These are phyloP conservation scores for Notothenia coriiceps DNA, from an alignment of 2,113 vertebrate genomes.

Conservation along the genomic window DNA sequence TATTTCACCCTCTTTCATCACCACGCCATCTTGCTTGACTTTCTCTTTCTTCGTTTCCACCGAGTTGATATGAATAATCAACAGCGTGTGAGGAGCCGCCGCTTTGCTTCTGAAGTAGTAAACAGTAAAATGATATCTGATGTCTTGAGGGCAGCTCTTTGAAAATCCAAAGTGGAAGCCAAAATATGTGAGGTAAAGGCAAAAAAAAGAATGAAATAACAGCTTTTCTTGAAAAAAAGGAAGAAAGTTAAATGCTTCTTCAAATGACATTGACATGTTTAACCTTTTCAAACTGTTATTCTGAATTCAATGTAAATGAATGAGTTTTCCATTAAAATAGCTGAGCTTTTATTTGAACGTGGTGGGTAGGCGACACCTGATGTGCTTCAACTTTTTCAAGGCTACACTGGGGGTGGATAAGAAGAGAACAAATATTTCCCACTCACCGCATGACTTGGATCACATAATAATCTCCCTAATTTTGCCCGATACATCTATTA, in stretches of 20 bases:
- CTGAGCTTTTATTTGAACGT: not conserved
- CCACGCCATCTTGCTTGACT: constrained; percentile 59
- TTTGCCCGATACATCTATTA: constrained; percentile 13
- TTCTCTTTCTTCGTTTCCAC: constrained; percentile 43
- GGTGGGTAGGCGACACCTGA: constrained; percentile 4
- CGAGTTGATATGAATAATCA: constrained; percentile 71
- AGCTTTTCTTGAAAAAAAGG: constrained; percentile 11
- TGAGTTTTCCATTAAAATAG: constrained; percentile 14
- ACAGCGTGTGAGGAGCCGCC: constrained; percentile 46
- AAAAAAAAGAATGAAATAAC: not conserved
- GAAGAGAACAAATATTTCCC: constrained; percentile 12
- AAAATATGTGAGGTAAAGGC: constrained; percentile 8
- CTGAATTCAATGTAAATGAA: constrained; percentile 19
- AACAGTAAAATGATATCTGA: constrained; percentile 56
- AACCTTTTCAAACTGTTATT: constrained; percentile 21
- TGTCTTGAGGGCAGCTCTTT: constrained; percentile 50
- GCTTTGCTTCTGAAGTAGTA: constrained; percentile 61
- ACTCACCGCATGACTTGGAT: constrained; percentile 36
- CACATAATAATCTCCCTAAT: constrained; percentile 18
- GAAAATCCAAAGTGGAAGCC: constrained; percentile 25
- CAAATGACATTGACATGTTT: constrained; percentile 31
- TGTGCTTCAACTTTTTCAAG: constrained; percentile 35
- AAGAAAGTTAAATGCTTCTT: constrained; percentile 16
- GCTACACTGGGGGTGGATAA: constrained; percentile 22
- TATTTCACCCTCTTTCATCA: constrained; percentile 79